Base-by-base conservation (phyloP, 2,113 vertebrate genomes). In the Girardinichthys multiradiatus region DNA sequence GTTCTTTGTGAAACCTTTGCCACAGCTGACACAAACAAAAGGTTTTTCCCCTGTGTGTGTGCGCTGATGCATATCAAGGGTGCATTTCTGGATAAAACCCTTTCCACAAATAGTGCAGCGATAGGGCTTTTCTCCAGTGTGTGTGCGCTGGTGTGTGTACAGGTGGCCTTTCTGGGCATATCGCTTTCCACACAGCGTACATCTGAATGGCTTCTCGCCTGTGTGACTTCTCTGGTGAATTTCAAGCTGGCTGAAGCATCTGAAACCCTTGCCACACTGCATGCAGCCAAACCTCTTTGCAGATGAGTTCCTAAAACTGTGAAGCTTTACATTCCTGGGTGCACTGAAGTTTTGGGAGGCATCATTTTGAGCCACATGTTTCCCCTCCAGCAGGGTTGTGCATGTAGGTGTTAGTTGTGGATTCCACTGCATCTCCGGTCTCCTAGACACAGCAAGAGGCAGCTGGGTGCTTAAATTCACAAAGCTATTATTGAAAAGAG, bases 81-180 rank as follows among this genome's bases (percentile, higher is more conserved):
- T 94, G 77, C 94, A 94, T 80, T 94, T 94, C 84, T 94, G 94
- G 73, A 94, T 94, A n/a, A 94, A 94, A 24, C 92, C 93, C 81
- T 94, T 94, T 51, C 91, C 93, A 66, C 94, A 94, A 76, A 93
- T 68, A 9, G 87, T 82, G 83, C 94, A 94, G 19, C 91, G 87
- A 61, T 94, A 94, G 0, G 93, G 94, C 83, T 94, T 94, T 76
- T 94, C 94, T 4, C 94, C 94, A 0, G 94, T 94, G 82, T 94
- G 93, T 3, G 93, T 94, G 48, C 94, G 92, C 88, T 94, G 94
- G 77, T 94, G 94, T 69, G 93, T 94, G 61, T 94, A 94, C 59
- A 94, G 78, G 67, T 94, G 94, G 4, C 94, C 94, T 69, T 94
- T 93, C 71, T 94, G 94, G 1, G 93, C 90, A 0, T 94, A 94